phyloP scores from a whole-genome alignment of 1,140 invertebrate species.

The Drosophila parvula region DNA sequence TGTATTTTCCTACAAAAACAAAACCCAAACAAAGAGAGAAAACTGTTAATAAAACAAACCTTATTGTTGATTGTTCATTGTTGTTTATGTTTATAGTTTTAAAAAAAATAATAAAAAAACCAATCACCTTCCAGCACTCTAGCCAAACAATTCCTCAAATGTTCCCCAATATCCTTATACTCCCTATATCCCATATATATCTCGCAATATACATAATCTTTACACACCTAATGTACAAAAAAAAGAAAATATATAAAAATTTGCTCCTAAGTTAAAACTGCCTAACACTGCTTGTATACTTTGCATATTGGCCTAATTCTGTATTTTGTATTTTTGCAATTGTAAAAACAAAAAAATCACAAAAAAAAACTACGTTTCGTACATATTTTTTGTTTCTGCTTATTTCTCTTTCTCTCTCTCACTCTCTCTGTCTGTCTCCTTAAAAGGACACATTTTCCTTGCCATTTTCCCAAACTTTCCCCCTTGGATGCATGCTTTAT shows the following conservation, averaged over 20 bases:
- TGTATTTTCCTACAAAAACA: not conserved
- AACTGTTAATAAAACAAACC: conserved; percentile 19
- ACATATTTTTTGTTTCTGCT: conserved; percentile 21
- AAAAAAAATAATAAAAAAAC: conserved; percentile 8
- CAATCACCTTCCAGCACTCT: conserved; percentile 29
- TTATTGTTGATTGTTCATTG: conserved; percentile 31
- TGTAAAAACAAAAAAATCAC: conserved; percentile 14
- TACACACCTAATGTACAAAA: conserved; percentile 29
- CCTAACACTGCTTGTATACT: conserved; percentile 59
- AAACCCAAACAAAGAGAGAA: conserved; percentile 7
- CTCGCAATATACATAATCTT: conserved; percentile 11
- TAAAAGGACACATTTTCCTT: not conserved
- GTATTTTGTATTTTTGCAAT: conserved; percentile 35
- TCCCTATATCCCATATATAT: not conserved
- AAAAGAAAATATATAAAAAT: conserved; percentile 7
- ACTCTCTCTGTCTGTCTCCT: not conserved
- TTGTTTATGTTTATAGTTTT: conserved; percentile 45
- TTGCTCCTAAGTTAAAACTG: conserved; percentile 49
- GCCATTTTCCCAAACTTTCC: conserved; percentile 3
- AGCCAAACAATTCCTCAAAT: conserved; percentile 17
- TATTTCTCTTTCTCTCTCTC: conserved; percentile 31
- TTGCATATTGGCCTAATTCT: conserved; percentile 70
- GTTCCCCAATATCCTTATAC: not conserved
- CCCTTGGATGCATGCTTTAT: conserved; percentile 34
- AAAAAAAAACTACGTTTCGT: not conserved